A percentile compares a stretch with the other conserved stretches of the same genome.
Evolutionary conservation across 1,140 invertebrate species (phyloP).

Genomic region (Carcinoscorpius rotundicauda): DNA sequence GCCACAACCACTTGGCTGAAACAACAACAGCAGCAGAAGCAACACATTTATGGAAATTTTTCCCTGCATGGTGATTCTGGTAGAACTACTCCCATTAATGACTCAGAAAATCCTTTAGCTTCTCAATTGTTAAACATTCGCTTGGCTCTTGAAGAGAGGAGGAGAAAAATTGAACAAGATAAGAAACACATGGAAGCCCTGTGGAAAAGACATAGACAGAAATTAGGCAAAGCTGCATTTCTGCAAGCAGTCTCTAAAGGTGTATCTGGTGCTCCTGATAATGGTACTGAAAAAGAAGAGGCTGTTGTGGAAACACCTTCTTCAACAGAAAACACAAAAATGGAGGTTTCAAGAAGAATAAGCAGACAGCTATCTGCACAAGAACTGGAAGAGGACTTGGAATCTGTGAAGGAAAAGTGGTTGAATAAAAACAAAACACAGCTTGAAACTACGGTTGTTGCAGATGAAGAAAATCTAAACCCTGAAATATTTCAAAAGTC

Average conservation of each 20-base stretch:
- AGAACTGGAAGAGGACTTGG: conserved; percentile 49
- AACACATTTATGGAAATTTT: no score
- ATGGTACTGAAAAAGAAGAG: no score
- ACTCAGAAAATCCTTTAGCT: conserved; percentile 32
- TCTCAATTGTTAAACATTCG: conserved; percentile 71
- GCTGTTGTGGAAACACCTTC: no score
- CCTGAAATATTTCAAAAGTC: conserved; percentile 74
- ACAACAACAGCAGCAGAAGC: no score
- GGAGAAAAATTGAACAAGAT: conserved; percentile 78
- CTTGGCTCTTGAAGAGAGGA: conserved; percentile 86
- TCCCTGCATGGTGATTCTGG: no score
- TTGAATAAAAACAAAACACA: conserved; percentile 41
- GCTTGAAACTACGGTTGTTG: conserved; percentile 52
- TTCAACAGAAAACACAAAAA: no score
- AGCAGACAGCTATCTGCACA: conserved; percentile 26
- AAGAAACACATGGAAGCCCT: conserved; percentile 74
- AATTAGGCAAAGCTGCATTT: conserved; percentile 84
- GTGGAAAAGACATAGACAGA: conserved; percentile 71
- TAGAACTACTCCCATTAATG: no score
- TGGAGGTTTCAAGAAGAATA: no score
- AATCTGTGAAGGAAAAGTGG: conserved; percentile 52
- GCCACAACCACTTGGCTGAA: no score
- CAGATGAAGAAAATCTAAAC: conserved; percentile 57
- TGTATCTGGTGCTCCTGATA: background rate
- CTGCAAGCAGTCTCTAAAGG: conserved; percentile 70